phyloP scores from a whole-genome alignment of 2,113 vertebrate species.

The Brachyhypopomus occidentalis region DNA sequence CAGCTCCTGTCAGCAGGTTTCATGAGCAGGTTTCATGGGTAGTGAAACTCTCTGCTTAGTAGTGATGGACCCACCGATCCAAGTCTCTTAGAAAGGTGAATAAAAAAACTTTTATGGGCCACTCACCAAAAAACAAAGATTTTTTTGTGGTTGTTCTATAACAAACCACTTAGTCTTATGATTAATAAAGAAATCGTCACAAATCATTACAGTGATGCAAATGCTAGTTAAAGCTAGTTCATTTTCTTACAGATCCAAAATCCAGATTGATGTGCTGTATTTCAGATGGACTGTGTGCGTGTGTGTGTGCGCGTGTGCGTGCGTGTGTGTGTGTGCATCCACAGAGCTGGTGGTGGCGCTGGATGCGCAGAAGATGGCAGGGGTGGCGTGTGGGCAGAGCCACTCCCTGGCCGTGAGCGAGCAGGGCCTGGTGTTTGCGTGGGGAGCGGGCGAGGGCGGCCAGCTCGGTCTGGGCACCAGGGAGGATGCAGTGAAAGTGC shows the following conservation, averaged over 20 bases:
- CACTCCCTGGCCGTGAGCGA: slow-evolving; percentile 89
- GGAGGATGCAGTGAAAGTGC: slow-evolving; percentile 82
- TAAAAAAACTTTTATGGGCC: no score
- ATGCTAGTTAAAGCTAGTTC: no score
- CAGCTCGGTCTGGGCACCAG: slow-evolving; percentile 86
- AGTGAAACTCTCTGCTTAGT: no score
- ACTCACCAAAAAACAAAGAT: no score
- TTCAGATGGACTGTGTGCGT: neutral
- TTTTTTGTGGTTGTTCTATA: no score
- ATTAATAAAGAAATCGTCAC: no score
- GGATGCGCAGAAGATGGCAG: slow-evolving; percentile 87
- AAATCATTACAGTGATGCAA: no score
- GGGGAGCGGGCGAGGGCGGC: slow-evolving; percentile 88
- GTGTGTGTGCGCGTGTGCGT: neutral
- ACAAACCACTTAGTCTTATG: no score
- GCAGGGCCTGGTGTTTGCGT: slow-evolving; percentile 91
- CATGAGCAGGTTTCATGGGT: neutral
- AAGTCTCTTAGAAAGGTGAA: no score
- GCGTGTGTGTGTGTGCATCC: slow-evolving; percentile 25
- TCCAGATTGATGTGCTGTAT: neutral
- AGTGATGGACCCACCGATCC: no score
- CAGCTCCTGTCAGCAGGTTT: neutral
- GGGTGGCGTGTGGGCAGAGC: slow-evolving; percentile 85
- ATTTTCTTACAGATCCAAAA: neutral
- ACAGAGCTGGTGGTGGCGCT: slow-evolving; percentile 86